Conservation (phyloP, 2,113 vertebrate species). For the Anoura caudifer region DNA sequence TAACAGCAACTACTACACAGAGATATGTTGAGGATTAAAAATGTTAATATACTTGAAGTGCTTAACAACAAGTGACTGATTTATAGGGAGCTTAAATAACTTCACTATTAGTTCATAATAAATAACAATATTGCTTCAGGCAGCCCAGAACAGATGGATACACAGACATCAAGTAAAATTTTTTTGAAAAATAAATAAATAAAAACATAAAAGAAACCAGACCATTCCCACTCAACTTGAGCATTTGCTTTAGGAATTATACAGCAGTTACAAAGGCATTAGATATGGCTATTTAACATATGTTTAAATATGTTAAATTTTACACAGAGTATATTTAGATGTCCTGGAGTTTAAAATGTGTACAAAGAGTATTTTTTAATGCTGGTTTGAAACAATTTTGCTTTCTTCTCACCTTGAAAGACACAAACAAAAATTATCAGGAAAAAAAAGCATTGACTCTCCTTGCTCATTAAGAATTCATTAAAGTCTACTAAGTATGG, state of each 20-base stretch:
- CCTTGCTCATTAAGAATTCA: not conserved
- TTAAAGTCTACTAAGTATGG: not conserved
- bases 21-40: not conserved
- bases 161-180: not conserved
- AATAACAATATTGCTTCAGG: not conserved
- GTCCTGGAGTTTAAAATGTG: not conserved
- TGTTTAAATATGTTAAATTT: not conserved
- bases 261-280: not conserved
- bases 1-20: not conserved
- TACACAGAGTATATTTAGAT: not conserved
- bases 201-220: not conserved
- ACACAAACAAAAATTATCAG: not conserved
- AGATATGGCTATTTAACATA: not conserved
- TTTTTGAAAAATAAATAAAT: not conserved
- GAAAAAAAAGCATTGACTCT: not conserved
- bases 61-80: not conserved
- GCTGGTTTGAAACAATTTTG: not conserved
- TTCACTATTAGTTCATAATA: not conserved
- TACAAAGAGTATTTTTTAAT: not conserved
- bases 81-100: not conserved
- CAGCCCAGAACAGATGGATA: not conserved
- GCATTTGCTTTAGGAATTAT: not conserved
- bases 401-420: conserved; percentile 7
- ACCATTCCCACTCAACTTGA: not conserved
- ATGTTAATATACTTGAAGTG: not conserved